phyloP scores from a whole-genome alignment of 1,140 invertebrate genomes.

The Atta texana region DNA sequence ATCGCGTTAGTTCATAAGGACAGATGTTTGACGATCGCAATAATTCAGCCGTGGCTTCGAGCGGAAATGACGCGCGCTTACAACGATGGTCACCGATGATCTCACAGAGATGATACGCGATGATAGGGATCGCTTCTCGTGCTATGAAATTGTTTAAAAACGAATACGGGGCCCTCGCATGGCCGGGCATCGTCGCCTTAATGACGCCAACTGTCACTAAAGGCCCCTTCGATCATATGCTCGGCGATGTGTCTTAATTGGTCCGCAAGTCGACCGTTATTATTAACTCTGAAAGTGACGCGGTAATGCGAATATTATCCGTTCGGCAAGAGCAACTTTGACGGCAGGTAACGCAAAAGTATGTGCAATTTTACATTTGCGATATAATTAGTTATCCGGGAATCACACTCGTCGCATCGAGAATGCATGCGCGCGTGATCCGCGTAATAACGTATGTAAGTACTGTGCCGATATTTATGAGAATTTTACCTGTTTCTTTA shows the following conservation, averaged over 20 bases:
- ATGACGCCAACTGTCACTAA: conserved; percentile 78
- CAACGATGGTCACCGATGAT: conserved; percentile 77
- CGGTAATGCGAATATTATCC: conserved; percentile 48
- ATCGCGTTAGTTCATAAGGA: conserved; percentile 39
- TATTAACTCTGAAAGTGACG: conserved; percentile 63
- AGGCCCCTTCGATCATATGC: conserved; percentile 55
- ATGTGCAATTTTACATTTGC: conserved; percentile 34
- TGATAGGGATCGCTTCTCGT: conserved; percentile 75
- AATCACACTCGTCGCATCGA: conserved; percentile 25
- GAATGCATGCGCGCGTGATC: background rate
- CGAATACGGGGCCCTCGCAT: conserved; percentile 50
- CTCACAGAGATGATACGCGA: conserved; percentile 78
- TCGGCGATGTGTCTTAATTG: conserved; percentile 69
- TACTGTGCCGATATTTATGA: conserved; percentile 33
- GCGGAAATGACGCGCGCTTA: conserved; percentile 78
- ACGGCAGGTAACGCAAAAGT: conserved; percentile 11
- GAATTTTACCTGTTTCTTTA: conserved; percentile 33
- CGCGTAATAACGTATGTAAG: conserved; percentile 1
- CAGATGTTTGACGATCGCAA: conserved; percentile 51
- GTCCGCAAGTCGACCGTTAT: conserved; percentile 53
- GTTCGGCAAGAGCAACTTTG: background rate
- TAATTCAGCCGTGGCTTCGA: conserved; percentile 52
- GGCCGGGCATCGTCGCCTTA: conserved; percentile 73
- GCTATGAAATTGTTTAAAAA: conserved; percentile 76
- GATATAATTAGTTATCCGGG: conserved; percentile 33